A percentile compares a stretch with the other conserved stretches of the same genome.
Evolutionary conservation across 2,888 invertebrate species (phyloP).

Genomic region (Cantharis lateralis): DNA sequence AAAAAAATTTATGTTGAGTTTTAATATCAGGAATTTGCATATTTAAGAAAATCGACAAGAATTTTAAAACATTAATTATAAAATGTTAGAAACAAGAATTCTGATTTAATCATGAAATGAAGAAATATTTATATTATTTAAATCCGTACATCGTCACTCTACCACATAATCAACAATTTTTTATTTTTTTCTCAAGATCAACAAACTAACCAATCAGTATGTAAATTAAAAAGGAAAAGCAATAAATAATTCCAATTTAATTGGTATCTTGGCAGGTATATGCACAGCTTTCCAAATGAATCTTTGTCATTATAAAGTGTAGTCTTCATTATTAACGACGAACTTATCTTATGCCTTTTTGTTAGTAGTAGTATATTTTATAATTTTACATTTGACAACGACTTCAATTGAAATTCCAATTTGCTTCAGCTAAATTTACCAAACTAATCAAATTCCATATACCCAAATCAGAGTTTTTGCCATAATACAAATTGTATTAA

Average conservation of each 20-base stretch:
- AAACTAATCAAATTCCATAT: not conserved
- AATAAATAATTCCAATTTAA: slow-evolving; percentile 27
- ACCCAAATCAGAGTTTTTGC: not conserved
- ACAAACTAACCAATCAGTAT: slow-evolving; percentile 19
- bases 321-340: slow-evolving; percentile 22
- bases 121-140: slow-evolving; percentile 23
- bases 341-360: not conserved
- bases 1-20: not conserved
- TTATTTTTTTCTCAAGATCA: slow-evolving; percentile 14
- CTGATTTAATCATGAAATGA: slow-evolving; percentile 11
- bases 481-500: not conserved
- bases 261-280: slow-evolving; percentile 20
- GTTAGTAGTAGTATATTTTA: not conserved
- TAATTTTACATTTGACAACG: not conserved
- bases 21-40: slow-evolving; percentile 9
- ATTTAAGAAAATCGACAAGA: slow-evolving; percentile 12
- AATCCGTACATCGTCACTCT: slow-evolving; percentile 13
- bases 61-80: slow-evolving; percentile 10
- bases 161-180: slow-evolving; percentile 19
- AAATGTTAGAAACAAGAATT: slow-evolving; percentile 5
- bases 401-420: not conserved
- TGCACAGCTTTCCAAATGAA: slow-evolving; percentile 17
- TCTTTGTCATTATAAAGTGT: slow-evolving; percentile 21
- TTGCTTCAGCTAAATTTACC: not conserved
- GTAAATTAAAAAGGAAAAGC: slow-evolving; percentile 21